Percentiles rank a stretch among this genome's conserved stretches.
phyloP scores from a whole-genome alignment of 2,113 vertebrate species.

The Ancistrus triradiatus region DNA sequence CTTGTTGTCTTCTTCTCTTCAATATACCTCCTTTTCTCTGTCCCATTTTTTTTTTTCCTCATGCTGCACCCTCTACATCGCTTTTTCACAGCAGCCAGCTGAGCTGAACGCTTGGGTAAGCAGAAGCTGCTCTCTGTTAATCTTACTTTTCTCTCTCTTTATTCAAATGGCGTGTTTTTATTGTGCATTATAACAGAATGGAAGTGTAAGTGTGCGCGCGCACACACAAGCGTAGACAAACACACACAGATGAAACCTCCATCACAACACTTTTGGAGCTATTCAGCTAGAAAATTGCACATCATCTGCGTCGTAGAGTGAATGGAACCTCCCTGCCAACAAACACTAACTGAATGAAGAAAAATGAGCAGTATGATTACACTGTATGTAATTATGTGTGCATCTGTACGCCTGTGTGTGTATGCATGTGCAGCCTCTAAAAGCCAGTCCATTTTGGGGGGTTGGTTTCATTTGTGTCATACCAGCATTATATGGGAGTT shows the following conservation, averaged over 20 bases:
- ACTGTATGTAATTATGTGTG: constrained; percentile 41
- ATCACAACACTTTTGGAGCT: constrained; percentile 85
- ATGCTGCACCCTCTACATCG: constrained; percentile 42
- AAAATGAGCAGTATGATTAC: constrained; percentile 40
- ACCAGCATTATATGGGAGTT: constrained; percentile 2
- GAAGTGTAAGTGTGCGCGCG: constrained; percentile 50
- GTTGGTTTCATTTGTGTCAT: constrained; percentile 20
- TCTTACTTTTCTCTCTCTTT: constrained; percentile 65
- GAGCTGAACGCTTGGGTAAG: constrained; percentile 81
- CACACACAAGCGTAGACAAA: constrained; percentile 13
- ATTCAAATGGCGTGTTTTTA: constrained; percentile 83
- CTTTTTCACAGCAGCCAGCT: constrained; percentile 66
- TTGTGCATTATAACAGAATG: constrained; percentile 68
- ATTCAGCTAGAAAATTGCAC: constrained; percentile 91
- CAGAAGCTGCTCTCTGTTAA: constrained; percentile 53
- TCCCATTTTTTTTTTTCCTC: neutral
- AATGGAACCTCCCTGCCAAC: constrained; percentile 60
- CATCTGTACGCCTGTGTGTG: constrained; percentile 34
- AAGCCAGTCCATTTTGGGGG: constrained; percentile 17
- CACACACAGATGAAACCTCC: constrained; percentile 50
- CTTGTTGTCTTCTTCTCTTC: constrained; percentile 8
- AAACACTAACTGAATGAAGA: constrained; percentile 44
- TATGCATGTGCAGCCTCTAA: constrained; percentile 3
- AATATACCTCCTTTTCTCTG: constrained; percentile 5
- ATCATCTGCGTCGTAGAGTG: constrained; percentile 77